phyloP scores from a whole-genome alignment of 2,797 vertebrate genomes.

The Nyctalus aviator region DNA sequence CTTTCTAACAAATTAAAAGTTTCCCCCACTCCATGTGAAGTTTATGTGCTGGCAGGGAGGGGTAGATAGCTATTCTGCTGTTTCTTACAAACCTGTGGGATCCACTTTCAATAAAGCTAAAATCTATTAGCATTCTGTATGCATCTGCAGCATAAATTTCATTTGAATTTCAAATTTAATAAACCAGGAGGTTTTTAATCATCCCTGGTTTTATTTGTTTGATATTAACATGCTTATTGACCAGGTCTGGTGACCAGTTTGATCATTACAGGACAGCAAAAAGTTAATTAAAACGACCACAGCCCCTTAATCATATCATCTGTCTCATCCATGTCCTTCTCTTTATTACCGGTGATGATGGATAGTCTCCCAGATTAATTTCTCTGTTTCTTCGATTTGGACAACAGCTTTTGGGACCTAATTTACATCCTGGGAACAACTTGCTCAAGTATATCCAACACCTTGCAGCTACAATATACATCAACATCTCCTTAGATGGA shows the following conservation, averaged over 20 bases:
- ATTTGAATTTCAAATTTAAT: slow-evolving; percentile 99
- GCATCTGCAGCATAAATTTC: slow-evolving; percentile 97
- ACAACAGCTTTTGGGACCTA: slow-evolving; percentile 95
- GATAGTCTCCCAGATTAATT: slow-evolving; percentile 98
- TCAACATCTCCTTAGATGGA: slow-evolving; percentile 80
- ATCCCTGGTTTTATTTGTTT: slow-evolving; percentile 99
- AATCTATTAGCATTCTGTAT: slow-evolving; percentile 95
- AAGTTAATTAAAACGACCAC: slow-evolving; percentile 99
- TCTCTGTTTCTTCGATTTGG: slow-evolving; percentile 99
- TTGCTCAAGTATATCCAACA: slow-evolving; percentile 88
- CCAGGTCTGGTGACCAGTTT: slow-evolving; percentile 99
- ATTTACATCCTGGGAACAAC: slow-evolving; percentile 93
- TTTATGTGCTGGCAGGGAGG: slow-evolving; percentile 69
- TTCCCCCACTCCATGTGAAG: slow-evolving; percentile 75
- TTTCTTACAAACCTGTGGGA: slow-evolving; percentile 91
- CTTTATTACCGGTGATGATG: slow-evolving; percentile 99
- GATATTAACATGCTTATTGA: slow-evolving; percentile 99
- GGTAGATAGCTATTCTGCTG: slow-evolving; percentile 82
- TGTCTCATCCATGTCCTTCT: slow-evolving; percentile 97
- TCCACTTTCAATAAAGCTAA: slow-evolving; percentile 90
- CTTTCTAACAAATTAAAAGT: slow-evolving; percentile 85
- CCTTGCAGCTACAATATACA: slow-evolving; percentile 85
- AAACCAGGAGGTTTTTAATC: slow-evolving; percentile 99
- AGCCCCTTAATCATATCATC: slow-evolving; percentile 99
- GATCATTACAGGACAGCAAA: slow-evolving; percentile 99